Base-by-base conservation (phyloP, 2,113 vertebrate species). In the Marmota flaviventris region DNA sequence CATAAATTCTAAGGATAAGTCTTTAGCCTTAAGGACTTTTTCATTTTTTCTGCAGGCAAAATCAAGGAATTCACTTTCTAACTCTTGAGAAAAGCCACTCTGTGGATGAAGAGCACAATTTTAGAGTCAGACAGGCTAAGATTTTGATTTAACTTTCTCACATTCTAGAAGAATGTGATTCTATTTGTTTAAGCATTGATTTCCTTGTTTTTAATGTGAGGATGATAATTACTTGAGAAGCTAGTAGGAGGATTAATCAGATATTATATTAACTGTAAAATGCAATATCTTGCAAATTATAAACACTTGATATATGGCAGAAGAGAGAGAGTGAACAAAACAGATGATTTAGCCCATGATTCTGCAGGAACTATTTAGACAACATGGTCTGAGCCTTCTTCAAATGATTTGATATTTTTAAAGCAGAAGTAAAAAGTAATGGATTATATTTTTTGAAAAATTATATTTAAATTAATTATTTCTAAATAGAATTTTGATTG, bases 1-100 rank as follows among this genome's bases (percentile, higher is more conserved):
- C 75, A 96, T 92, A 96, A 92, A 94, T 96, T 85, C 92, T 97
- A 92, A 96, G 79, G 93, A 84, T 97, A 95, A 91, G 65, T 98
- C 97, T 97, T 98, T 90, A 98, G 94, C n/a, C 37, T 95, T 97
- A 39, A 77, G 77, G 75, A 94, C 22, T 83, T 87, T 77, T 89
- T 89, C 32, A 65, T 88, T 96, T 95, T 51, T 97, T 83, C 86
- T 79, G 16, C 45, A 83, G 93, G 92, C 76, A 73, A 85, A 91
- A 45, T 14, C 63, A 96, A 78, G 61, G 61, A 77, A 95, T 89
- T 96, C 1, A 0, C 78, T 93, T 95, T 89, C 93, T 94, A 83
- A 85, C 61, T 93, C 70, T 63, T 79, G 69, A 96, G 89, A 86
- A 96, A 91, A 95, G 25, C 61, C 45, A 7, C 63, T 97, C 22